Percentiles rank a stretch among this genome's conserved stretches.
Conservation (phyloP, 2,888 invertebrate species). For the Chironomus tentans region DNA sequence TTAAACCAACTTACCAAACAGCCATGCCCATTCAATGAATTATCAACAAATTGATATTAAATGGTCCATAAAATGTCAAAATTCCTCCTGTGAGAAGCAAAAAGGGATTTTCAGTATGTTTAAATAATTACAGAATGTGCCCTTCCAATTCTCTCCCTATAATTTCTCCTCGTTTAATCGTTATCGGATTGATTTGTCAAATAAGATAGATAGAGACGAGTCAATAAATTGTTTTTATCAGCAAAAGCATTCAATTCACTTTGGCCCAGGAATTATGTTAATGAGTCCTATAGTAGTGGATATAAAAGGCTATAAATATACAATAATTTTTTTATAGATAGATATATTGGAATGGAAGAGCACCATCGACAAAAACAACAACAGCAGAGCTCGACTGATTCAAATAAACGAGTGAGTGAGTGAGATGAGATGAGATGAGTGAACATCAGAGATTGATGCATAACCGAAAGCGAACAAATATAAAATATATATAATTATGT, state of each 20-base stretch:
- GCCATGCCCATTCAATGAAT: no score
- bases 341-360: no score
- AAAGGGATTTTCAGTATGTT: no score
- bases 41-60: no score
- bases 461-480: not conserved
- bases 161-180: not conserved
- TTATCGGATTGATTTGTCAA: not conserved
- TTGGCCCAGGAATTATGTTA: not conserved
- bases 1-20: no score
- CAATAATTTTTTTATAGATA: no score
- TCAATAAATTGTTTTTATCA: slow-evolving; percentile 6
- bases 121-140: not conserved
- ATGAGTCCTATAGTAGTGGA: not conserved
- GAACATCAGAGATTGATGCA: not conserved
- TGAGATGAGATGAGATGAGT: not conserved
- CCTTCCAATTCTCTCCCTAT: not conserved
- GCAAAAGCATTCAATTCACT: not conserved
- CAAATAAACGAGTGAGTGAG: not conserved
- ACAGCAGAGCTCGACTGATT: not conserved
- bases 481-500: slow-evolving; percentile 12
- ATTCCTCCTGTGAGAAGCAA: no score
- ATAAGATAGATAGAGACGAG: not conserved
- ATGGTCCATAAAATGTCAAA: no score
- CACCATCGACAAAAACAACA: not conserved
- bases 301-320: no score